Evolutionary conservation across 2,113 vertebrate genomes (phyloP), one percentile per base, ranked within the genome.

Genomic region (Cinclus mexicanus): DNA sequence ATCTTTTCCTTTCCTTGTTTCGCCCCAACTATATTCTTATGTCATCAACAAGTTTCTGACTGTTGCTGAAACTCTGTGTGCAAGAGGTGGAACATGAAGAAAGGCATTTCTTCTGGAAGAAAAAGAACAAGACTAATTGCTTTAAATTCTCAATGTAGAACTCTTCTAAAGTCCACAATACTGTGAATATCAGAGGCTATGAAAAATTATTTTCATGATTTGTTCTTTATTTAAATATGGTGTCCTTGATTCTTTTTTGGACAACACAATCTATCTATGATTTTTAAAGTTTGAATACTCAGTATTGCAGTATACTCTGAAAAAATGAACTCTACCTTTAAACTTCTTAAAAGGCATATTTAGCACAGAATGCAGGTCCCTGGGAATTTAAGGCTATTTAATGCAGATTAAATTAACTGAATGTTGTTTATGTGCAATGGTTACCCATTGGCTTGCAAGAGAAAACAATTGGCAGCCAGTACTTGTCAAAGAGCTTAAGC

Each of bases 381-480:
- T 44, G 35, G 13, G 37, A 76, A 49, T 89, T 76, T 87, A 83
- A 82, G 37, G 22, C 22, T 89, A 26, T 87, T 92, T 94, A 81
- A 87, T 53, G 46, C 41, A 76, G 60, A 93, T 68, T 87, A 35
- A 37, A 79, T 93, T 85, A 91, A 53, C 56, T 75, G 37, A 82
- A 60, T 72, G 41, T 59, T 92, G 61, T 91, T 91, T 53, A 72
- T 68, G 41, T 78, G 39, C 60, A 64, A 0, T 87, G 72, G 88
- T 71, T 94, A 67, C 39, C 35, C 87, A 37, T 42, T 94, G 91
- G 52, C 41, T 87, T 79, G 65, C 44, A 91, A 67, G n/a, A 72
- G 57, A 91, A 94, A 79, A 79, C 31, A 76, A 14, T 19, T 91
- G 81, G 84, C 93, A 94, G 87, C 41, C 69, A 76, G n/a, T 53